Evolutionary conservation across 2,888 invertebrate genomes (phyloP).

Genomic region (Sinelater perroti): DNA sequence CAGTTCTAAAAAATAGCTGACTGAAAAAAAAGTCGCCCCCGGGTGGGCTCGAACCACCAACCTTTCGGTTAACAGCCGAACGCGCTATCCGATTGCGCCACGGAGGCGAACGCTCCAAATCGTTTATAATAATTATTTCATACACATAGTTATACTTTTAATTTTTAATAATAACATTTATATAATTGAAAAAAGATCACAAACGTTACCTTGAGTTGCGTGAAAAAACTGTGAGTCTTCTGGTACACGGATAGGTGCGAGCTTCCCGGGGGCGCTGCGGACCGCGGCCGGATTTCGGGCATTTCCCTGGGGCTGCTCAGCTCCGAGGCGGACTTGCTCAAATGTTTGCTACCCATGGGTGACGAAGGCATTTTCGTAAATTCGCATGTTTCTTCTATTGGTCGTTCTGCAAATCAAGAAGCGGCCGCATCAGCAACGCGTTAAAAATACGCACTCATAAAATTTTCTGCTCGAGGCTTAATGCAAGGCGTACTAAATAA

Average conservation of each 20-base stretch:
- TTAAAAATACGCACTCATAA: too few relatives aligned
- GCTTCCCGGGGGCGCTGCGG: conserved; percentile 65
- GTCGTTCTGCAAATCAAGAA: conserved; percentile 58
- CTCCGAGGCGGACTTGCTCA: conserved; percentile 86
- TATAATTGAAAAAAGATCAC: too few relatives aligned
- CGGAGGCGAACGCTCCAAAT: too few relatives aligned
- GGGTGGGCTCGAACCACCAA: conserved; percentile 98
- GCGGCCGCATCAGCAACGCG: too few relatives aligned
- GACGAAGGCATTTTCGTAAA: conserved; percentile 50
- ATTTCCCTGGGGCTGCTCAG: conserved; percentile 71
- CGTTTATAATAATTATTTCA: too few relatives aligned
- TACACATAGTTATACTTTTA: too few relatives aligned
- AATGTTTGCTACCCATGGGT: conserved; percentile 58
- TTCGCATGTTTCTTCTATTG: conserved; percentile 58
- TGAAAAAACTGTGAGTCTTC: conserved; percentile 84
- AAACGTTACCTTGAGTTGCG: conserved; percentile 75
- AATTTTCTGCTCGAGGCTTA: too few relatives aligned
- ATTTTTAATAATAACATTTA: too few relatives aligned
- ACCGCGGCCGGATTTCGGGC: conserved; percentile 62
- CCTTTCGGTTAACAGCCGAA: conserved; percentile 99
- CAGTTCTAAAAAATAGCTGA: too few relatives aligned
- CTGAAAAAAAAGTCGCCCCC: conserved; percentile 72
- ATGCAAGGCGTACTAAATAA: too few relatives aligned
- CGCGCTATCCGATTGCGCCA: conserved; percentile 97
- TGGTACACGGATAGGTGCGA: conserved; percentile 78